phyloP scores from a whole-genome alignment of 2,797 vertebrate genomes.

The Falco peregrinus region DNA sequence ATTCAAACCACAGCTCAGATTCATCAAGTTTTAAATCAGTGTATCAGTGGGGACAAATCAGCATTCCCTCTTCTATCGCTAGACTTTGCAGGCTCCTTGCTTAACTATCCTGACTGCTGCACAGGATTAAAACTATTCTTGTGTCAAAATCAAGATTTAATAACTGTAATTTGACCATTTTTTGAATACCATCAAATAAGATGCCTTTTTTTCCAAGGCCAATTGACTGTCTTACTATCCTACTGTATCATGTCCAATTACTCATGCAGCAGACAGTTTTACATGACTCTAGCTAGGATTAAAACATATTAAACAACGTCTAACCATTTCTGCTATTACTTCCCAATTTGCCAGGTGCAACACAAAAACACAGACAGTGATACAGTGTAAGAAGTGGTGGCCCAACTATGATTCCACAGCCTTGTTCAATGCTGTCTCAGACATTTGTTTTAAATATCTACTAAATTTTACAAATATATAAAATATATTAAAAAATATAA shows the following conservation, averaged over 20 bases:
- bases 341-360: background rate
- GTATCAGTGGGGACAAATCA: slow-evolving; percentile 38
- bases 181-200: background rate
- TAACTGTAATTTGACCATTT: slow-evolving; percentile 15
- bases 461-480: no score
- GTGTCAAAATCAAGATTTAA: slow-evolving; percentile 26
- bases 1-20: background rate
- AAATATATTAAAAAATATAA: no score
- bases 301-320: background rate
- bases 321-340: background rate
- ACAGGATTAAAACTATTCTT: slow-evolving; percentile 28
- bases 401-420: background rate
- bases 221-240: background rate
- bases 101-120: slow-evolving; percentile 22
- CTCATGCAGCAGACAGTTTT: background rate
- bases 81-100: background rate
- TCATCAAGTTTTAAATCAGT: slow-evolving; percentile 37
- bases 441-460: background rate
- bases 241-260: background rate
- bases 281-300: background rate
- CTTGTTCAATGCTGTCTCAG: background rate
- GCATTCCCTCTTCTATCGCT: background rate
- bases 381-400: background rate
- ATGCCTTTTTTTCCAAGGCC: background rate
- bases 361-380: background rate